A percentile compares a stretch with the other conserved stretches of the same genome.
Evolutionary conservation across 2,888 invertebrate genomes (phyloP).

Genomic region (Nematopogon swammerdamellus): DNA sequence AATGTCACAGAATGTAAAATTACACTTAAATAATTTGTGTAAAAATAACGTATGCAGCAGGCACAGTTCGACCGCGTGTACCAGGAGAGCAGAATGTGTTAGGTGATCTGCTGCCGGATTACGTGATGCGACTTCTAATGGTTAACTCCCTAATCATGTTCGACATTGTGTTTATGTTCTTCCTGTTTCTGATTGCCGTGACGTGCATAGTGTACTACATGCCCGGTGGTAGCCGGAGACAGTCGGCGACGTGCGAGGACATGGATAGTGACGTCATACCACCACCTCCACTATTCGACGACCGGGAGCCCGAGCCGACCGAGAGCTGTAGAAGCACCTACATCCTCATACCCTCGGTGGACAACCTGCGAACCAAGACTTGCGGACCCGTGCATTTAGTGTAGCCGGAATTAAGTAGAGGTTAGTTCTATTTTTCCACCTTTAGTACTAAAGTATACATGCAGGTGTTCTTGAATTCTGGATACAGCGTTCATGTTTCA

Average conservation of each 20-base stretch:
- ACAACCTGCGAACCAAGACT: slow-evolving; percentile 34
- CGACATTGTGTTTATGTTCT: slow-evolving; percentile 84
- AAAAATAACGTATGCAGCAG: too few relatives aligned
- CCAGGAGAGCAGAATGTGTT: background rate
- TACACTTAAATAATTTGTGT: too few relatives aligned
- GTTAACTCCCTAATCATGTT: slow-evolving; percentile 85
- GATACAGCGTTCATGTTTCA: too few relatives aligned
- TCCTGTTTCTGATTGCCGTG: slow-evolving; percentile 79
- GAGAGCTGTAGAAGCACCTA: slow-evolving; percentile 41
- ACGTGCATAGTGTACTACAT: slow-evolving; percentile 81
- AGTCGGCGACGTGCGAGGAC: slow-evolving; percentile 46
- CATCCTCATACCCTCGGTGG: slow-evolving; percentile 45
- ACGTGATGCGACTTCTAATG: slow-evolving; percentile 80
- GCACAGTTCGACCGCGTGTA: background rate
- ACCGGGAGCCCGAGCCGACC: slow-evolving; percentile 14
- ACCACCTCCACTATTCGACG: slow-evolving; percentile 43
- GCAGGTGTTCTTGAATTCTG: too few relatives aligned
- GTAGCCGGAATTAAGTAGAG: slow-evolving; percentile 23
- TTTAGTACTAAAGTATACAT: too few relatives aligned
- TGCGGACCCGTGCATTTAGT: slow-evolving; percentile 51
- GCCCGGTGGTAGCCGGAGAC: slow-evolving; percentile 56
- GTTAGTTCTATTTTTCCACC: background rate
- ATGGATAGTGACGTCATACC: slow-evolving; percentile 48
- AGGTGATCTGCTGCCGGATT: slow-evolving; percentile 16
- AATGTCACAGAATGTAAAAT: too few relatives aligned